Evolutionary conservation across 2,888 invertebrate genomes (phyloP).

Genomic region (Cantharis nigra): DNA sequence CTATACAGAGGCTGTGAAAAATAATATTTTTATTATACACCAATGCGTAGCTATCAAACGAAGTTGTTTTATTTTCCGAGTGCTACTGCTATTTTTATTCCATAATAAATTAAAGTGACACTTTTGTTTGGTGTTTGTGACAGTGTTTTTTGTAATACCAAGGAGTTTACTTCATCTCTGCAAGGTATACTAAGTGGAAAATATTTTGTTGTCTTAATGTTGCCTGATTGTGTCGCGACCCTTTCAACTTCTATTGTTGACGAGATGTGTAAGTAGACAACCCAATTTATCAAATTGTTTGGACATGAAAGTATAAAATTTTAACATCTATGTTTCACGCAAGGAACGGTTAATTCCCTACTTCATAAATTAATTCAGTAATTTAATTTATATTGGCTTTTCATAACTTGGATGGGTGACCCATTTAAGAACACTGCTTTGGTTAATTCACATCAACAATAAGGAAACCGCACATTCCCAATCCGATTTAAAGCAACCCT

Average conservation of each 20-base stretch:
- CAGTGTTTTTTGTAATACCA: conserved; percentile 2
- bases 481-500: no score
- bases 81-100: background rate
- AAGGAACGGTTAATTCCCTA: no score
- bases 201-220: conserved; percentile 41
- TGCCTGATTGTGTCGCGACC: conserved; percentile 36
- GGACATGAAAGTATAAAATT: conserved; percentile 6
- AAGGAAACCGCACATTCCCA: no score
- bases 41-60: background rate
- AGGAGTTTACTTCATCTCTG: conserved; percentile 5
- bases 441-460: no score
- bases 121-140: conserved; percentile 2
- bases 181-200: conserved; percentile 21
- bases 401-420: no score
- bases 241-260: conserved; percentile 43
- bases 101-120: background rate
- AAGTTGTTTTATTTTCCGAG: background rate
- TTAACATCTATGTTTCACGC: no score
- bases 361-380: no score
- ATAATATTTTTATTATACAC: background rate
- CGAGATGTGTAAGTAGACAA: conserved; percentile 54
- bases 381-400: no score
- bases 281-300: background rate
- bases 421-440: no score
- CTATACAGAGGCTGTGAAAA: background rate